These are phyloP conservation scores for Chionomys nivalis DNA, from an alignment of 2,113 vertebrate genomes.

Conservation along the genomic window DNA sequence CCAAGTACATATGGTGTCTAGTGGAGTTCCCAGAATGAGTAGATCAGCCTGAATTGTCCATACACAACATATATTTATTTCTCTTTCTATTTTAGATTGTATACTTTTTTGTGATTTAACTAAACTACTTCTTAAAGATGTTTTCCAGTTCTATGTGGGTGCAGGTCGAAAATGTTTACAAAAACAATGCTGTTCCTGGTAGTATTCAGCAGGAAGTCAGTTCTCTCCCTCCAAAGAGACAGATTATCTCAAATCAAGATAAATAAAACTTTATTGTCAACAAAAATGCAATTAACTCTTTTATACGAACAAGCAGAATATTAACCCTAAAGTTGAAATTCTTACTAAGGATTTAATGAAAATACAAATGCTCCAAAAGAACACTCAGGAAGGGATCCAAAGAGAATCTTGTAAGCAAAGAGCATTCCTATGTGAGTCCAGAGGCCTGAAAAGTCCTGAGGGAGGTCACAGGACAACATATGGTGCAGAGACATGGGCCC, in stretches of 20 bases:
- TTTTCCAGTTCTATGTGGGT: constrained; percentile 35
- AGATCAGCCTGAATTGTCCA: constrained; percentile 22
- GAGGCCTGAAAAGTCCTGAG: not conserved
- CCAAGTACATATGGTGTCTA: not conserved
- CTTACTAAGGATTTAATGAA: not conserved
- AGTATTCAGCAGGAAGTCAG: constrained; percentile 25
- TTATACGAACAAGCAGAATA: not conserved
- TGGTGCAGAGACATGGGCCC: not conserved
- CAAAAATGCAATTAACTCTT: constrained; percentile 7
- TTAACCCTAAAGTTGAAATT: not conserved
- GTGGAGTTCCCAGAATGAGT: not conserved
- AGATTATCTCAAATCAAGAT: constrained; percentile 5
- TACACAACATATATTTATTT: constrained; percentile 40
- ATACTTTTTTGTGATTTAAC: constrained; percentile 31
- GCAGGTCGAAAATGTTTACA: not conserved
- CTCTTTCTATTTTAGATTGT: constrained; percentile 35
- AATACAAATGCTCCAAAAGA: not conserved
- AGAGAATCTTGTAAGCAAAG: not conserved
- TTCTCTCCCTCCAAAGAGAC: constrained; percentile 35
- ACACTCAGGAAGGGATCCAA: not conserved
- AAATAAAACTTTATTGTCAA: not conserved
- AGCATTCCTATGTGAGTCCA: not conserved
- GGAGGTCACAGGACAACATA: too few relatives aligned
- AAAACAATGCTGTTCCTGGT: not conserved
- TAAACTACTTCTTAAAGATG: constrained; percentile 44